Base-by-base conservation (phyloP, 2,113 vertebrate genomes). In the rat (Rattus norvegicus) region DNA sequence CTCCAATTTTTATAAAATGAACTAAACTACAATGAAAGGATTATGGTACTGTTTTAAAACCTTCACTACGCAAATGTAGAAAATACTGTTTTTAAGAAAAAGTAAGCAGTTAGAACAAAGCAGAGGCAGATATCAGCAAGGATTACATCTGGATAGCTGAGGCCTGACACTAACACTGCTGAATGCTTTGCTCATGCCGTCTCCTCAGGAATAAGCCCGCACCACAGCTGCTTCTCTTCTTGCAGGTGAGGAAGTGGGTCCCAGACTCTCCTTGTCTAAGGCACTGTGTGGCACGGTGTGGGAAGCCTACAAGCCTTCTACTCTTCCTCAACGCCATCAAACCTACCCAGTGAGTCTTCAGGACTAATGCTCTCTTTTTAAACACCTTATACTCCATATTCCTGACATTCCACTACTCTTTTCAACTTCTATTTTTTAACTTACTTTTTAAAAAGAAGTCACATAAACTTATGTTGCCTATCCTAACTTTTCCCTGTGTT, bases 21-120 rank as follows among this genome's bases (percentile, higher is more conserved):
- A 90, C 49, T 88, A 30, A 90, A 6, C 26, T 24, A 96, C 7
- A 91, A n/a, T 36, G 12, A 86, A 93, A 93, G 90, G 47, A 91
- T 7, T 77, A 28, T 43, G 13, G 52, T 89, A 54, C 67, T 67
- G 76, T 75, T 90, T 90, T 79, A 92, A 89, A 92, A 79, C n/a
- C 73, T 88, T 83, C 73, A 92, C 16, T 56, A 94, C 4, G 10
- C 36, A 93, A 93, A 85, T n/a, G 7, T 7, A 79, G 47, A 67
- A 79, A 95, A 84, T 1, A 90, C 33, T 63, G 33, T 65, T 56
- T 67, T 39, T 79, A 36, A 20, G 63, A 14, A 95, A 91, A 94
- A 54, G 17, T n/a, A 56, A 86, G 7, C 14, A 67, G 47, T 52
- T 26, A 67, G 89, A 59, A 92, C 24, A 30, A 70, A 7, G 20